Base-by-base conservation (phyloP, 2,797 vertebrate genomes). In the Dipus sagitta region DNA sequence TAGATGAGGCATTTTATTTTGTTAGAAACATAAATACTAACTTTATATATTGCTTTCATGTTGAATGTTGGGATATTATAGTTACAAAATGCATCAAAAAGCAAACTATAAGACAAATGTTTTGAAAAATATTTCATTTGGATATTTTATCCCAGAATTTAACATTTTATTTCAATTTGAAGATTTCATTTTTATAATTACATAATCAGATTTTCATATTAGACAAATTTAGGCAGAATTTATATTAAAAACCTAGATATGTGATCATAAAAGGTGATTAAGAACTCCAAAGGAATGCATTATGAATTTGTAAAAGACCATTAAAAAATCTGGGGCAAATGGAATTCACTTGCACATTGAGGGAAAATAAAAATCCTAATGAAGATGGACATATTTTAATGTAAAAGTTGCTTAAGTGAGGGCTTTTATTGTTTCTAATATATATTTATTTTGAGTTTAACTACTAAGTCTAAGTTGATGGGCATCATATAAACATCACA, bases 121-220 rank as follows among this genome's bases (percentile, higher is more conserved):
- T 80, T 92, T 92, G 90, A 93, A 93, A 3, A 58, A 23, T 21
- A 84, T 52, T 94, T 94, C 14, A 24, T 86, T 94, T 94, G 87
- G 72, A 23, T 79, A 47, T 90, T 86, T 77, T 92, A 68, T 34
- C 70, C 12, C 13, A 47, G 23, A 17, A 75, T 93, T 94, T 91
- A 93, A 70, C 10, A 86, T 67, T 96, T 93, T 67, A 86, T 82
- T 95, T 95, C 17, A 94, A n/a, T 24, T 86, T 85, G n/a, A 96
- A 60, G 2, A 8, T 85, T 95, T 23, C 18, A 71, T 84, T 86
- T 71, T 67, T 74, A 60, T 34, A 89, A 78, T 88, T 94, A 78
- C 52, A 84, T 88, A 82, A 88, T 6, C 54, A 95, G 60, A 64
- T 77, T 96, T 96, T 91, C 60, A 80, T 84, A 82, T 85, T 79